A percentile compares a stretch with the other conserved stretches of the same genome.
Conservation (phyloP, 2,113 vertebrate species). For the Cynopterus brachyotis region DNA sequence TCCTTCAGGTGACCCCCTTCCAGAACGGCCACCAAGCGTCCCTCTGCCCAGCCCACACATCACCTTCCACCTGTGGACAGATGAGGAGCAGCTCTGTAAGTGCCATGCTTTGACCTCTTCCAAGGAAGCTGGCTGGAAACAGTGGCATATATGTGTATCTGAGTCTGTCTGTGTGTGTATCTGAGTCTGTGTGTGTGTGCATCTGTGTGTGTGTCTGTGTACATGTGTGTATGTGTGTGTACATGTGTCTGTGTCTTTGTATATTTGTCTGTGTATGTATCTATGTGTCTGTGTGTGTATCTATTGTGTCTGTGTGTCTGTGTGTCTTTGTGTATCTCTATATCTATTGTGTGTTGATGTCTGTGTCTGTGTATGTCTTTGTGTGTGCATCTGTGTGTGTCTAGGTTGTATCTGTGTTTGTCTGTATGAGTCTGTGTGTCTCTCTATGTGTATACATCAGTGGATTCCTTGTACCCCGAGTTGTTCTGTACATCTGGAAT, state of each 20-base stretch:
- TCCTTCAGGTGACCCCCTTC: conserved; percentile 56
- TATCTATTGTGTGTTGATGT: not conserved
- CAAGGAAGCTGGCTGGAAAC: not conserved
- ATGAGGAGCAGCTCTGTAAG: conserved; percentile 92
- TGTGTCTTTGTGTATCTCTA: not conserved
- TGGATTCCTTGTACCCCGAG: not conserved
- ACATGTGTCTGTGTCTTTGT: not conserved
- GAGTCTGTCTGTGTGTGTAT: too few relatives aligned
- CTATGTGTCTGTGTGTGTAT: not conserved
- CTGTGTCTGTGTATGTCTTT: not conserved
- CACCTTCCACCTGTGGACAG: conserved; percentile 93
- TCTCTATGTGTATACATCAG: too few relatives aligned
- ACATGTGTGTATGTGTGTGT: rapidly evolving
- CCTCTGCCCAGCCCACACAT: conserved; percentile 92
- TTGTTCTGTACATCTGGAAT: not conserved
- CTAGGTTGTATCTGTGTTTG: not conserved
- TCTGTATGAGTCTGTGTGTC: not conserved
- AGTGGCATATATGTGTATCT: not conserved
- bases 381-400: not conserved
- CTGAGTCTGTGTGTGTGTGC: too few relatives aligned
- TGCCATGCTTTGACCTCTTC: not conserved
- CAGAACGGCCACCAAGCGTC: conserved; percentile 55
- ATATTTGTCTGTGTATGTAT: not conserved
- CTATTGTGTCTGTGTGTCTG: not conserved
- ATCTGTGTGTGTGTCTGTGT: not conserved